Evolutionary conservation across 1,140 invertebrate genomes (phyloP).

Genomic region (Ectropis grisescens): DNA sequence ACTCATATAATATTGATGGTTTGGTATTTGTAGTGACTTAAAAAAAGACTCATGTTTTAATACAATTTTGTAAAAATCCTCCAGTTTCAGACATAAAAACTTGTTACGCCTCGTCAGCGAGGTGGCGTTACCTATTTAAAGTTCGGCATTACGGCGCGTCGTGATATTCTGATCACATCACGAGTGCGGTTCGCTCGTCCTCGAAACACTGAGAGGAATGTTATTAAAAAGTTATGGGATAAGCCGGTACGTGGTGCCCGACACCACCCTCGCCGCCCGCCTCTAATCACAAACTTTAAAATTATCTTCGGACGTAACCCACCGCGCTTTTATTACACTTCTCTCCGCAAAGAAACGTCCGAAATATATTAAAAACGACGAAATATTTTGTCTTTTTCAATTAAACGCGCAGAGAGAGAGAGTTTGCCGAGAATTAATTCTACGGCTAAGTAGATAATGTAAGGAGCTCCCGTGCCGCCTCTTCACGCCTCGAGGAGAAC

Average conservation of each 20-base stretch:
- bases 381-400: constrained; percentile 37
- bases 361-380: constrained; percentile 6
- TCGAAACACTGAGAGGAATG: constrained; percentile 43
- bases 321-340: constrained; percentile 6
- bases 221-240: constrained; percentile 66
- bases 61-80: no score
- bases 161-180: constrained; percentile 47
- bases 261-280: constrained; percentile 18
- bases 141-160: constrained; percentile 23
- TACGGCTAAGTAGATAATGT: constrained; percentile 63
- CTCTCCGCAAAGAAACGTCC: no score
- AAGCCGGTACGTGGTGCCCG: constrained; percentile 41
- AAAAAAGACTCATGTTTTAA: no score
- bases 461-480: constrained; percentile 44
- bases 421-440: constrained; percentile 52
- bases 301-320: constrained; percentile 21
- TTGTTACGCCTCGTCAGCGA: no score
- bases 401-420: constrained; percentile 28
- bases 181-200: constrained; percentile 33
- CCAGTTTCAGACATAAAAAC: no score
- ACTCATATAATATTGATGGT: no score
- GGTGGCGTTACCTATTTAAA: constrained; percentile 31
- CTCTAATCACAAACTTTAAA: constrained; percentile 50
- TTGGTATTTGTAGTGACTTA: no score
- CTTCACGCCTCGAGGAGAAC: constrained; percentile 67